Evolutionary conservation across 2,797 vertebrate genomes (phyloP), one percentile per base, ranked within the genome.

Genomic region (Sebastes glaucus): DNA sequence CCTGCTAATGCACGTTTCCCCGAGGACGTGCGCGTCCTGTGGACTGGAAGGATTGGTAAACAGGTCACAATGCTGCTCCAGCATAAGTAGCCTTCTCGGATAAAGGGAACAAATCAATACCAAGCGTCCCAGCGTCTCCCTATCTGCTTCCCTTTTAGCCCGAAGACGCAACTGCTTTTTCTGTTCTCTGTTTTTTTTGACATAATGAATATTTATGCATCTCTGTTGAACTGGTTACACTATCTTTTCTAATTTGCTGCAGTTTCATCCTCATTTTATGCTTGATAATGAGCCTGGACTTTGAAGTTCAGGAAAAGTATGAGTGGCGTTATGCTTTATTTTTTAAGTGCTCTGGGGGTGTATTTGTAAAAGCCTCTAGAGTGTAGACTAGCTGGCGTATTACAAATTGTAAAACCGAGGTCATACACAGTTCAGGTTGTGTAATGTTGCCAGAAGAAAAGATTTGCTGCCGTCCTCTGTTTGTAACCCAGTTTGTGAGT

Each of bases 81-180:
- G 82, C 85, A 82, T 71, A 77, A 87, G 78, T 74, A 67, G 65
- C 86, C 83, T 11, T 86, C 81, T 80, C 22, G 6, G 74, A 89
- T 81, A 84, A 91, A 90, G 33, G 79, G 80, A 87, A 82, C 74
- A 76, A 86, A 93, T 94, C 91, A 86, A 94, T 94, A 92, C 5
- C 4, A 46, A 83, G 83, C 79, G 10, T 77, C 78, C 18, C 73
- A 55, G 80, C 46, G 10, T 81, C 85, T 79, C 63, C 42, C 32
- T 82, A 33, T 80, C 82, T 80, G 35, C 16, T 33, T 82, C 55
- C 18, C 30, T 81, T 83, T 42, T 69, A 60, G 70, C 71, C 71
- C 2, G 1, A 71, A 82, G 78, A 79, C 35, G 22, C 23, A 78
- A 61, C 67, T 52, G 23, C 53, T 59, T 71, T 62, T 73, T 57